Conservation (phyloP, 2,797 vertebrate species). For the Mastacembelus armatus region DNA sequence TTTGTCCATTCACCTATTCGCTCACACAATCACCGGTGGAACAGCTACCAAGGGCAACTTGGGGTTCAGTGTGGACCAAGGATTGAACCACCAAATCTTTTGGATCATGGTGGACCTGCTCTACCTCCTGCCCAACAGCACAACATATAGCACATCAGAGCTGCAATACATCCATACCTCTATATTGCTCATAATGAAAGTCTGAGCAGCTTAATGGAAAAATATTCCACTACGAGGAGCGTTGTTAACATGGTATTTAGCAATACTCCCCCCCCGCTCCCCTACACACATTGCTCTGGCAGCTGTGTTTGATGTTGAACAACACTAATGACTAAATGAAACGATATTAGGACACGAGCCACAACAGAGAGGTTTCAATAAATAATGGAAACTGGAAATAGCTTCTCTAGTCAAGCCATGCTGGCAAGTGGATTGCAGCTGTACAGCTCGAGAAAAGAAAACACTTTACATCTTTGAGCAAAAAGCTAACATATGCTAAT, state of each 20-base stretch:
- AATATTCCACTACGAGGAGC: slow-evolving; percentile 37
- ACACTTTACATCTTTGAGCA: slow-evolving; percentile 13
- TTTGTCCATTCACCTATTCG: too few species aligned
- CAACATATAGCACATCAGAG: slow-evolving; percentile 20
- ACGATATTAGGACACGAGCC: slow-evolving; percentile 75
- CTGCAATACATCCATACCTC: slow-evolving; percentile 30
- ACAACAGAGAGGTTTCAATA: slow-evolving; percentile 76
- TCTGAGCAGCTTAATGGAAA: slow-evolving; percentile 52
- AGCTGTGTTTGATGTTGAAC: slow-evolving; percentile 76
- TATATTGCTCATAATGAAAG: slow-evolving; percentile 6
- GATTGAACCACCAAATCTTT: too few species aligned
- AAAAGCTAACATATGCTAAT: slow-evolving; percentile 57
- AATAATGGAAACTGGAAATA: slow-evolving; percentile 72
- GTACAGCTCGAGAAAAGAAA: slow-evolving; percentile 38
- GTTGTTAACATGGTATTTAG: slow-evolving; percentile 60
- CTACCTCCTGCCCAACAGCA: slow-evolving; percentile 9
- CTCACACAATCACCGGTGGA: too few species aligned
- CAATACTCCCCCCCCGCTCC: slow-evolving; percentile 16
- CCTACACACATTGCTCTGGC: slow-evolving; percentile 39
- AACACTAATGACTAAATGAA: slow-evolving; percentile 78
- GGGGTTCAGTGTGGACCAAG: too few species aligned
- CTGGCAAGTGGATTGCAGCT: slow-evolving; percentile 48
- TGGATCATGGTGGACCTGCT: too few species aligned
- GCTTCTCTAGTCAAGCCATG: slow-evolving; percentile 58
- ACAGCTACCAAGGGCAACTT: too few species aligned